Percentiles rank a stretch among this genome's conserved stretches.
Conservation (phyloP, 2,113 vertebrate species). For the Microcebus tavaratra region DNA sequence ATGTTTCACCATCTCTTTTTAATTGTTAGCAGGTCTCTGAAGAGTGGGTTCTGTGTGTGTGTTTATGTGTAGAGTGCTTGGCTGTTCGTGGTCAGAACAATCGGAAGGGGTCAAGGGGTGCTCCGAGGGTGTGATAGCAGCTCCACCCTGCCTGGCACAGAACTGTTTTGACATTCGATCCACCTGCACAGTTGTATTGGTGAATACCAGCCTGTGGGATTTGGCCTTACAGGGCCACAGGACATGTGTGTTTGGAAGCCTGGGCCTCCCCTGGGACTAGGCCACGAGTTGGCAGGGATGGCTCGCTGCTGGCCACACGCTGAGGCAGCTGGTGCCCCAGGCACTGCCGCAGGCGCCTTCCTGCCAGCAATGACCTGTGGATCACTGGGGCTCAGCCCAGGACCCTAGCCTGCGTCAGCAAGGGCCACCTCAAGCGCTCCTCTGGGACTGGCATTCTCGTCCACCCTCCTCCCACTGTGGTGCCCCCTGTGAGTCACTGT, state of each 20-base stretch:
- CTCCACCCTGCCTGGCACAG: background rate
- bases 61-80: background rate
- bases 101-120: background rate
- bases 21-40: background rate
- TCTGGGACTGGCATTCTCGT: background rate
- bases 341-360: background rate
- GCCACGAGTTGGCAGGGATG: background rate
- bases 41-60: background rate
- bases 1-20: background rate
- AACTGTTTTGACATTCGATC: background rate
- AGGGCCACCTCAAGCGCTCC: background rate
- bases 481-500: background rate
- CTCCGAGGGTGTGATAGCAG: background rate
- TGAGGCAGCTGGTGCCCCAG: constrained; percentile 30
- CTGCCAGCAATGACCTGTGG: constrained; percentile 54
- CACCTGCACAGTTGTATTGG: background rate
- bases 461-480: background rate
- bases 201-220: background rate
- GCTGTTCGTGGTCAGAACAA: background rate
- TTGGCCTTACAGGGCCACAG: constrained; percentile 43
- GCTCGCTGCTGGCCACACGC: constrained; percentile 28
- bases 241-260: constrained; percentile 32
- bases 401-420: constrained; percentile 22
- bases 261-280: constrained; percentile 15
- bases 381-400: constrained; percentile 13